A percentile compares a stretch with the other conserved stretches of the same genome.
Conservation (phyloP, 1,140 invertebrate species). For the Lasioglossum baleicum region DNA sequence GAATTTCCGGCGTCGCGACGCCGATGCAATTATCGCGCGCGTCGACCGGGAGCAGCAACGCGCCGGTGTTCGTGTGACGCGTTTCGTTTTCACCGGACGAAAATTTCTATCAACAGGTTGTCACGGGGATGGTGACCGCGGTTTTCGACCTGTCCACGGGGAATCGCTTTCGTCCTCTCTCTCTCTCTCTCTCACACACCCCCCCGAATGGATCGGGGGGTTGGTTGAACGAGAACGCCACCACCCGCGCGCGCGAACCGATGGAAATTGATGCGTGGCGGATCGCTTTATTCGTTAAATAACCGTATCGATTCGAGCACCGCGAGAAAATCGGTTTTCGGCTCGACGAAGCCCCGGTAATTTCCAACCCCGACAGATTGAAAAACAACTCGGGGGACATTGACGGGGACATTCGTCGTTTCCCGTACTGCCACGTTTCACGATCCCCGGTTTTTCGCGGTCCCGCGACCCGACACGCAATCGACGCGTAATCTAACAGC, state of each 20-base stretch:
- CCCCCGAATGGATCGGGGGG: too few species aligned
- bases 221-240: too few species aligned
- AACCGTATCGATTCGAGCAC: slow-evolving; percentile 34
- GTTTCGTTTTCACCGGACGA: slow-evolving; percentile 51
- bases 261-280: slow-evolving; percentile 35
- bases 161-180: slow-evolving; percentile 35
- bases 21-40: slow-evolving; percentile 51
- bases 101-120: slow-evolving; percentile 73
- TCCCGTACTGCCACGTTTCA: too few species aligned
- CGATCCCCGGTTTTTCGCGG: neutral
- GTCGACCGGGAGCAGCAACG: neutral
- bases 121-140: slow-evolving; percentile 56
- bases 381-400: neutral
- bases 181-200: too few species aligned
- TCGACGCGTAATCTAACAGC: too few species aligned
- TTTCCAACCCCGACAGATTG: neutral
- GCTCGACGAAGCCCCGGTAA: neutral
- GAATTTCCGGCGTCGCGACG: slow-evolving; percentile 7
- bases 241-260: neutral
- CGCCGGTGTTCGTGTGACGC: slow-evolving; percentile 10
- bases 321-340: slow-evolving; percentile 21
- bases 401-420: neutral
- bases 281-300: slow-evolving; percentile 42
- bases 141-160: slow-evolving; percentile 35
- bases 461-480: too few species aligned